phyloP scores from a whole-genome alignment of 2,113 vertebrate genomes.

The Embiotoca jacksoni region DNA sequence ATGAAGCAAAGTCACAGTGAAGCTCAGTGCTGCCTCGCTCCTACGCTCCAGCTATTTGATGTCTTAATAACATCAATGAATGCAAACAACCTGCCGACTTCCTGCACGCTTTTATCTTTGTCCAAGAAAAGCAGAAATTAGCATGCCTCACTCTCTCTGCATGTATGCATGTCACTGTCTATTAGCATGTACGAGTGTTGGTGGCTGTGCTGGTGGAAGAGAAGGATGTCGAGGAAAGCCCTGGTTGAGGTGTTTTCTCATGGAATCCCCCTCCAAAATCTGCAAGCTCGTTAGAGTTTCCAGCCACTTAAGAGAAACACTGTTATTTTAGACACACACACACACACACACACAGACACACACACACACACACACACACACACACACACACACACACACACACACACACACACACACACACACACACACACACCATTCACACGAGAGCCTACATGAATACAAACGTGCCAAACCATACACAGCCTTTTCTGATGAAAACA shows the following conservation, averaged over 20 bases:
- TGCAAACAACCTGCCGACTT: constrained; percentile 44
- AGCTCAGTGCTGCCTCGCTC: constrained; percentile 6
- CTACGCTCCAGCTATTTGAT: constrained; percentile 39
- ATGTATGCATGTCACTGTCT: constrained; percentile 52
- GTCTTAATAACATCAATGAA: constrained; percentile 53
- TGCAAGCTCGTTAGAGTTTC: constrained; percentile 70
- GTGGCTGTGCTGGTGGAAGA: constrained; percentile 33
- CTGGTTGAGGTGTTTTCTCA: constrained; percentile 69
- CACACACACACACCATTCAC: constrained; percentile 26
- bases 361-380: background rate
- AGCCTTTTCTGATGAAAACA: constrained; percentile 49
- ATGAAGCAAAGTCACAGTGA: background rate
- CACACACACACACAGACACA: constrained; percentile 5
- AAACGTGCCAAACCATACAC: constrained; percentile 43
- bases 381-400: background rate
- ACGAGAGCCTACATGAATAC: constrained; percentile 22
- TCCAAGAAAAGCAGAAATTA: constrained; percentile 64
- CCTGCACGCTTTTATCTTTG: constrained; percentile 45
- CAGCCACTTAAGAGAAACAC: constrained; percentile 52
- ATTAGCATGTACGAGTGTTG: constrained; percentile 36
- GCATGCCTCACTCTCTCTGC: constrained; percentile 41
- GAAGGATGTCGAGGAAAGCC: constrained; percentile 65
- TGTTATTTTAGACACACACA: constrained; percentile 56
- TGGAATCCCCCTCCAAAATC: constrained; percentile 56
- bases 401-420: constrained; percentile 20